Evolutionary conservation across 2,888 invertebrate genomes (phyloP), one percentile per base, ranked within the genome.

Genomic region (Xestia c-nigrum): DNA sequence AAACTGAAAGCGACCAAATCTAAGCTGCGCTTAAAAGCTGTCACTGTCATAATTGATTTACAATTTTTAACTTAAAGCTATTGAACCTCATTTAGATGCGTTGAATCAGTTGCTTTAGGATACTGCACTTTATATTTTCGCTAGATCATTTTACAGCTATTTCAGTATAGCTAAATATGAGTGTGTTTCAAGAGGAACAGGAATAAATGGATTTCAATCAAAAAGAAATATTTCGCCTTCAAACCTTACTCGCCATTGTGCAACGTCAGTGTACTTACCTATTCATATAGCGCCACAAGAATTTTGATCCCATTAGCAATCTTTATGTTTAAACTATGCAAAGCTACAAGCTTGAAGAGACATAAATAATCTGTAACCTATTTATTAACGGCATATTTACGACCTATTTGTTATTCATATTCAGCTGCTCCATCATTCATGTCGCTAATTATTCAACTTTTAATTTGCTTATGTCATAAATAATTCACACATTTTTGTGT

Each of bases 321-420:
- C 46, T 80, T 77, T 77, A 82, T 78, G 43, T 71, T 43, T 38
- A 19, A 55, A 55, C 38, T 83, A 80, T 78, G 80, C 65, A 83
- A 83, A 78, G 52, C 43, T 38, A 65, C 52, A 68, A 61, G 55
- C 57, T 63, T 57, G 50, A 63, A 31, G 31, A 71, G 40, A 0
- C 69, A 71, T 84, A 80, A 82, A 75, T 55, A 84, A 84, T 31
- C 66, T 4, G 43, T 71, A 75, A 80, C 84, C 82, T 75, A 84
- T 82, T 75, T 84, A 84, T 84, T 84, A 71, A 74, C 52, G 43
- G 57, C 40, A 55, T 61, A 52, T 81, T 81, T 83, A 81, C 61
- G 80, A 79, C 57, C 21, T 61, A 81, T 79, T 79, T 74, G 50
- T 72, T 59, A 83, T 78, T 81, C 65, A 70, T 57, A 69, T 50